phyloP scores from a whole-genome alignment of 2,888 invertebrate genomes.

The Anorthoa munda region DNA sequence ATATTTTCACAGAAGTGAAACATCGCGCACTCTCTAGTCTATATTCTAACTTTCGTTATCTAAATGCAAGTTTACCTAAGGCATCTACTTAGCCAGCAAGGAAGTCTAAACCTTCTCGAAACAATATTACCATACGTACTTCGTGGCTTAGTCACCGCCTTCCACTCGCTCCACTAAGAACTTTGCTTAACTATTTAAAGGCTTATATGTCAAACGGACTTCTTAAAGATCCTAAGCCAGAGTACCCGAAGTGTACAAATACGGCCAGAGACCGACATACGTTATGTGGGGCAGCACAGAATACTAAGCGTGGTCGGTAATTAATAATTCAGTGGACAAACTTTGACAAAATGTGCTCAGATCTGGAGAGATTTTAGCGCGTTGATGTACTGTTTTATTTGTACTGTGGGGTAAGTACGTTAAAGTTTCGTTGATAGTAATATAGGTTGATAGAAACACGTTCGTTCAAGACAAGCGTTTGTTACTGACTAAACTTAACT shows the following conservation, averaged over 20 bases:
- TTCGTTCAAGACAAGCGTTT: too few species aligned
- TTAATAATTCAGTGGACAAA: slow-evolving; percentile 55
- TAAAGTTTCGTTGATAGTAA: too few species aligned
- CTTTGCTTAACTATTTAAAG: slow-evolving; percentile 55
- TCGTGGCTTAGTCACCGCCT: too few species aligned
- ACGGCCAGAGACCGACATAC: slow-evolving; percentile 47
- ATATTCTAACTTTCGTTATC: too few species aligned
- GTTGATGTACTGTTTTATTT: slow-evolving; percentile 38
- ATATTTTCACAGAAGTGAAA: too few species aligned
- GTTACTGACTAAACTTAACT: too few species aligned
- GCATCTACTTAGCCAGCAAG: too few species aligned
- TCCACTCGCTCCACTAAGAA: slow-evolving; percentile 41
- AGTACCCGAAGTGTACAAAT: slow-evolving; percentile 43
- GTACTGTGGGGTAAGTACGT: slow-evolving; percentile 8
- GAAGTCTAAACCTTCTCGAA: too few species aligned
- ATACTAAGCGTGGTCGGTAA: slow-evolving; percentile 48
- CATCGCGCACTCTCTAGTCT: too few species aligned
- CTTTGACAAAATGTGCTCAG: slow-evolving; percentile 55
- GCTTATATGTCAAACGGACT: slow-evolving; percentile 59
- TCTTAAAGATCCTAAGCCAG: slow-evolving; percentile 47
- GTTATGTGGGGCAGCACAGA: slow-evolving; percentile 43
- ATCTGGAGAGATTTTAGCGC: slow-evolving; percentile 26
- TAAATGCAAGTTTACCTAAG: too few species aligned
- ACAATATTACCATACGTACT: too few species aligned
- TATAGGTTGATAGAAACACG: too few species aligned